Evolutionary conservation across 2,888 invertebrate species (phyloP).

Genomic region (Quadriops clusia): DNA sequence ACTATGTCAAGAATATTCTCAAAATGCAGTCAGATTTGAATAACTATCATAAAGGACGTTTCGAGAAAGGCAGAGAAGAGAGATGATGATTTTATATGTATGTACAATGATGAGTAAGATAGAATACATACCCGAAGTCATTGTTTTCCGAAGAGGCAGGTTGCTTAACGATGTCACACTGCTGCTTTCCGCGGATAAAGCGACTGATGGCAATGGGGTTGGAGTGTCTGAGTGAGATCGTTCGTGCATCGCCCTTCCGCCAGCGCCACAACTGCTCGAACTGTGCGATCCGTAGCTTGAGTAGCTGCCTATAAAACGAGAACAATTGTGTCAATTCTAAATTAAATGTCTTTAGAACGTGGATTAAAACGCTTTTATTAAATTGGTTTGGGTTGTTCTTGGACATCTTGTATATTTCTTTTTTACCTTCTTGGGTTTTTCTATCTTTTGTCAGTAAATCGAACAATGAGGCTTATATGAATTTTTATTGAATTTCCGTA

Average conservation of each 20-base stretch:
- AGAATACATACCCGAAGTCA: conserved; percentile 50
- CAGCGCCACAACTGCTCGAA: conserved; percentile 34
- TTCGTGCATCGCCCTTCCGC: conserved; percentile 63
- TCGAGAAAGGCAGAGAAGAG: neutral
- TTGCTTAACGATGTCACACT: conserved; percentile 88
- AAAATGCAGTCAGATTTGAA: conserved; percentile 3
- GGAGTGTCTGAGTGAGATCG: conserved; percentile 84
- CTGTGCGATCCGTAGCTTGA: conserved; percentile 45
- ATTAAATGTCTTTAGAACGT: too few relatives aligned
- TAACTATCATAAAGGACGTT: neutral
- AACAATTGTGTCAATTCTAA: too few relatives aligned
- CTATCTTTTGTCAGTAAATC: neutral
- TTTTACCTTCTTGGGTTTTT: neutral
- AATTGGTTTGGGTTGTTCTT: too few relatives aligned
- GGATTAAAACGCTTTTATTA: too few relatives aligned
- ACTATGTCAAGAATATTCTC: conserved; percentile 1
- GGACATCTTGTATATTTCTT: too few relatives aligned
- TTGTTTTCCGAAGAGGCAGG: conserved; percentile 74
- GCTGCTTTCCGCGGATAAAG: conserved; percentile 88
- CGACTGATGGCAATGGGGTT: conserved; percentile 71
- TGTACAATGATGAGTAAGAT: conserved; percentile 7
- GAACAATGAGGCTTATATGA: too few relatives aligned
- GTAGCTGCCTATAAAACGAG: conserved; percentile 41
- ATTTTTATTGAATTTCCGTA: too few relatives aligned
- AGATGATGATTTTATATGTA: too few relatives aligned